phyloP scores from a whole-genome alignment of 2,888 invertebrate species.

The Lysandra coridon region DNA sequence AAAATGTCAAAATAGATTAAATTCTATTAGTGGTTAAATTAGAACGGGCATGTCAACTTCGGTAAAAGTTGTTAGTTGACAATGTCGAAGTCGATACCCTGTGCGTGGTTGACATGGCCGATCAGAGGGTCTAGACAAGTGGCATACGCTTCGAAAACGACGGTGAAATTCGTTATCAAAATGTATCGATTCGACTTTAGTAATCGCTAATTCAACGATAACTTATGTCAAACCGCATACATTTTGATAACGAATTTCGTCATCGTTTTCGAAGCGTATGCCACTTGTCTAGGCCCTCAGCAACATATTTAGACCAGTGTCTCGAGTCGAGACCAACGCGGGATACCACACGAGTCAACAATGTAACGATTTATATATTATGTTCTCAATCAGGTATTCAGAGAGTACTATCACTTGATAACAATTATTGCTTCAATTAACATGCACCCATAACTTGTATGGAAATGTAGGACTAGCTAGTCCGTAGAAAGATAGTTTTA shows the following conservation, averaged over 20 bases:
- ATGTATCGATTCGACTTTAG: too few relatives aligned
- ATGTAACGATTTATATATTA: conserved; percentile 27
- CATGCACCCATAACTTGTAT: neutral
- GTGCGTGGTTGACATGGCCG: neutral
- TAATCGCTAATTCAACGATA: too few relatives aligned
- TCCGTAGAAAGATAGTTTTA: neutral
- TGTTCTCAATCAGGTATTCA: conserved; percentile 4
- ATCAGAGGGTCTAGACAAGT: neutral
- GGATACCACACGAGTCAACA: conserved; percentile 24
- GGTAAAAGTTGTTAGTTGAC: neutral
- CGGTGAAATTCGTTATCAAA: too few relatives aligned
- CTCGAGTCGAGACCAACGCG: neutral
- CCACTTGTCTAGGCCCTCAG: neutral
- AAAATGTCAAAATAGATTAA: conserved; percentile 3
- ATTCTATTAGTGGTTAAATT: neutral
- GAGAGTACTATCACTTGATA: neutral
- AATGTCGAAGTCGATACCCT: neutral
- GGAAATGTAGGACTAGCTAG: neutral
- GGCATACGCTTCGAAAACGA: too few relatives aligned
- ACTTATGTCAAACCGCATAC: too few relatives aligned
- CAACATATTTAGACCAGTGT: conserved; percentile 1
- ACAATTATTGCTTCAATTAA: conserved; percentile 15
- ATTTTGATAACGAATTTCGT: too few relatives aligned
- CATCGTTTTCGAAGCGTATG: too few relatives aligned
- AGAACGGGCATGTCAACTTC: conserved; percentile 1